Evolutionary conservation across 1,140 invertebrate species (phyloP).

Genomic region (Aphidius ervi): DNA sequence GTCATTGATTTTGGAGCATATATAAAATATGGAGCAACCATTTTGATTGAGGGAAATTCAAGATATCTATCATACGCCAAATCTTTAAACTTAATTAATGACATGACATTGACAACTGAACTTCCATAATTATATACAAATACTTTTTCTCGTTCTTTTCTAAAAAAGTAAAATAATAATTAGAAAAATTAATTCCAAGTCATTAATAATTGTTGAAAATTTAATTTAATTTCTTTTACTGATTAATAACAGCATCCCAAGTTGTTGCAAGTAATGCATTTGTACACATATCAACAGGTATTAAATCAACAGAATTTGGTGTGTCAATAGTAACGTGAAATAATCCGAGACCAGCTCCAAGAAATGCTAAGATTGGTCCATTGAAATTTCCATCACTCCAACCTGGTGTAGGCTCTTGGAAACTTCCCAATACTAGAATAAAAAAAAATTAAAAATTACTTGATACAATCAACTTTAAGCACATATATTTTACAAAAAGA

Average conservation of each 20-base stretch:
- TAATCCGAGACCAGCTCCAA: constrained; percentile 60
- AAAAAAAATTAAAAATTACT: background rate
- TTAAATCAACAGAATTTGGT: constrained; percentile 53
- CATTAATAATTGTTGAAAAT: background rate
- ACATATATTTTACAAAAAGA: too few relatives aligned
- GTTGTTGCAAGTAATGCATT: constrained; percentile 73
- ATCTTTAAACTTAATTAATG: constrained; percentile 56
- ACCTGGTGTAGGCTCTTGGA: constrained; percentile 63
- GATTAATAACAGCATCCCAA: constrained; percentile 59
- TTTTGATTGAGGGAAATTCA: constrained; percentile 6
- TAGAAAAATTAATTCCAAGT: too few relatives aligned
- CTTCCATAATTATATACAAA: constrained; percentile 68
- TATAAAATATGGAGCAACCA: constrained; percentile 20
- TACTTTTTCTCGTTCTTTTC: constrained; percentile 22
- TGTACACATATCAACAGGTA: constrained; percentile 78
- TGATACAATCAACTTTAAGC: too few relatives aligned
- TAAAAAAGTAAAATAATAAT: too few relatives aligned
- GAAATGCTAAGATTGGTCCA: constrained; percentile 59
- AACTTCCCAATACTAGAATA: constrained; percentile 62
- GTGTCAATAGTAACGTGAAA: constrained; percentile 52
- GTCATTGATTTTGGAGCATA: constrained; percentile 32
- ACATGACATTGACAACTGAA: constrained; percentile 61
- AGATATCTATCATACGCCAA: constrained; percentile 53
- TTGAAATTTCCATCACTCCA: constrained; percentile 73
- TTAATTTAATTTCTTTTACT: constrained; percentile 17